phyloP scores from a whole-genome alignment of 2,797 vertebrate species.

The Echeneis naucrates region DNA sequence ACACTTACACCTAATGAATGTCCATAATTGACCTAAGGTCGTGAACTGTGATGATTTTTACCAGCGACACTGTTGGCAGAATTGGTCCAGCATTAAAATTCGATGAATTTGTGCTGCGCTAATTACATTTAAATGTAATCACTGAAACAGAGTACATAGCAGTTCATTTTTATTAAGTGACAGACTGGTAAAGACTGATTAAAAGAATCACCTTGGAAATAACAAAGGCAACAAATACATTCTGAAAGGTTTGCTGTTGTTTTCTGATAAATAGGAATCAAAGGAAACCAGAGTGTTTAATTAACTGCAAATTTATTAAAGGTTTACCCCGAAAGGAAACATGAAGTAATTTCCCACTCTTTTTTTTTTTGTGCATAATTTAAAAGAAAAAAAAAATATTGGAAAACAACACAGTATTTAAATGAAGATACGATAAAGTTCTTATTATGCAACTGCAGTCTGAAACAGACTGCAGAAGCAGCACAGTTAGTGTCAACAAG shows the following conservation, averaged over 20 bases:
- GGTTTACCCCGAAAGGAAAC: background rate
- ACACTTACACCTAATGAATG: conserved; percentile 16
- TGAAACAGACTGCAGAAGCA: background rate
- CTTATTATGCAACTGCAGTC: conserved; percentile 10
- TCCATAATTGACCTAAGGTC: conserved; percentile 19
- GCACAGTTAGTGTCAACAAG: background rate
- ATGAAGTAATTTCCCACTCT: background rate
- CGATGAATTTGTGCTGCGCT: background rate
- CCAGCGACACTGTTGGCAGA: background rate
- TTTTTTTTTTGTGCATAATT: background rate
- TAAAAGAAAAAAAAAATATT: background rate
- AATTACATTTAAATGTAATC: conserved; percentile 8
- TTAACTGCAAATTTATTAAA: background rate
- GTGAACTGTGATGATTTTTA: background rate
- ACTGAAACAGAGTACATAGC: background rate
- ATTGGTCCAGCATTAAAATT: background rate
- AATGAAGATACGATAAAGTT: background rate
- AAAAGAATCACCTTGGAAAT: background rate
- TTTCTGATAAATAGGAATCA: conserved; percentile 9
- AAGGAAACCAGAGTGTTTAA: background rate
- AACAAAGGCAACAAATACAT: background rate
- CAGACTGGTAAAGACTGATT: background rate
- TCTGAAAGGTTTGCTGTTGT: background rate
- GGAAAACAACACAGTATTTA: background rate
- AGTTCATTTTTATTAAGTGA: background rate